A percentile compares a stretch with the other conserved stretches of the same genome.
Evolutionary conservation across 2,797 vertebrate species (phyloP).

Genomic region (Pyrocephalus nanus): DNA sequence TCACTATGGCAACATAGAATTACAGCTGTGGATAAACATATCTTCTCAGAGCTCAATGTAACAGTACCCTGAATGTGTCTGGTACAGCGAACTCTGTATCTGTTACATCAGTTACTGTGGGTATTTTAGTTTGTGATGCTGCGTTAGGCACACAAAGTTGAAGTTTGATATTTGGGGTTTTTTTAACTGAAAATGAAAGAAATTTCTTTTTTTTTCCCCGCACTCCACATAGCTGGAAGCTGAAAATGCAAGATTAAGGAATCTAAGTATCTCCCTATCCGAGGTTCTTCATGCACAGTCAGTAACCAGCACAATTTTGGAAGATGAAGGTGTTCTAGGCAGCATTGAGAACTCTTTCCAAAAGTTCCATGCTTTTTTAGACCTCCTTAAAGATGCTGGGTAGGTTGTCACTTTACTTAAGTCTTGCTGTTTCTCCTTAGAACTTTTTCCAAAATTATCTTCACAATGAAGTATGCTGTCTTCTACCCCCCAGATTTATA

Average conservation of each 20-base stretch:
- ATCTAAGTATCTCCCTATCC: slow-evolving; percentile 84
- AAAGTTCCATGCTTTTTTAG: slow-evolving; percentile 96
- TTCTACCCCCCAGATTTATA: not conserved
- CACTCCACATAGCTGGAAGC: slow-evolving; percentile 78
- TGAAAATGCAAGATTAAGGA: slow-evolving; percentile 86
- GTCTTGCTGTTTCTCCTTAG: not conserved
- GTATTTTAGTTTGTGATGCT: not conserved
- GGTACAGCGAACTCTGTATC: not conserved
- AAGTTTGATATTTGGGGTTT: not conserved
- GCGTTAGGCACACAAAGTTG: not conserved
- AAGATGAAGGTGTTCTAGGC: slow-evolving; percentile 89
- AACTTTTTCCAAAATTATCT: not conserved
- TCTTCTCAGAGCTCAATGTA: not conserved
- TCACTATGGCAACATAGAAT: not conserved
- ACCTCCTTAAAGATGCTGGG: slow-evolving; percentile 96
- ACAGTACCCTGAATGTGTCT: not conserved
- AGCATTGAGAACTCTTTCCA: slow-evolving; percentile 93
- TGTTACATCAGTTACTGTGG: not conserved
- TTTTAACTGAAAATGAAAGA: not conserved
- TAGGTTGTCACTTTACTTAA: slow-evolving; percentile 67
- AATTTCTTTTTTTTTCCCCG: not conserved
- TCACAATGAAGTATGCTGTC: not conserved
- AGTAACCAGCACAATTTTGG: slow-evolving; percentile 79
- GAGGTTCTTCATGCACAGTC: slow-evolving; percentile 81
- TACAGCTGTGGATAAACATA: not conserved